Base-by-base conservation (phyloP, 2,113 vertebrate species). In the Fukomys damarensis region DNA sequence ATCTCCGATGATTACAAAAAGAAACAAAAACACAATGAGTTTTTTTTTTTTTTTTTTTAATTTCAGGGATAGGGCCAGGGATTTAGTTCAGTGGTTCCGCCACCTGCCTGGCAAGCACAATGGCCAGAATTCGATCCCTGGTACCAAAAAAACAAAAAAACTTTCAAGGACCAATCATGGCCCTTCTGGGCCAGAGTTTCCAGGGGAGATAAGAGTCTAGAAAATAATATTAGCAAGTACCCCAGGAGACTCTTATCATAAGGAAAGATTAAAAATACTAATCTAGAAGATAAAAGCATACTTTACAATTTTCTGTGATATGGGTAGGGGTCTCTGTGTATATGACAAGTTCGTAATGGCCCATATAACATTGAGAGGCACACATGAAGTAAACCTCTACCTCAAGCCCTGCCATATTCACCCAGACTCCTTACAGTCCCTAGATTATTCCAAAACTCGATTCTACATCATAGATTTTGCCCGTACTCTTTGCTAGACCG, bases 391-490 rank as follows among this genome's bases (percentile, higher is more conserved):
- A 19, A 81, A 2, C 5, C 6, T 87, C 8, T 58, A 14, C n/a
- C 7, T 17, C 8, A 0, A 0, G 35, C 6, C 46, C 2, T 9
- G 7, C 6, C 38, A 20, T 14, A 19, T 3, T 65, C 38, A 46
- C 19, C 14, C 28, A 46, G 49, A 26, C 35, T 41, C n/a, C 49
- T 54, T 49, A 74, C 5, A 74, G 1, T 17, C 59, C 28, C 32
- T 46, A 58, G 11, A 38, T 6, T 20, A 63, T 70, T 30, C 58
- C 56, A 41, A 70, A 24, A 13, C 35, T n/a, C 11, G 0, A 26
- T 66, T 12, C 28, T 32, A 49, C 6, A 59, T 30, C 20, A 49
- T 20, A 20, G 16, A 63, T 4, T 81, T 68, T n/a, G 41, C 2
- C 38, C 17, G 30, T 93, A 22, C 61, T 72, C 0, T 79, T 77